Evolutionary conservation across 2,888 invertebrate genomes (phyloP).

Genomic region (Aradus depressus): DNA sequence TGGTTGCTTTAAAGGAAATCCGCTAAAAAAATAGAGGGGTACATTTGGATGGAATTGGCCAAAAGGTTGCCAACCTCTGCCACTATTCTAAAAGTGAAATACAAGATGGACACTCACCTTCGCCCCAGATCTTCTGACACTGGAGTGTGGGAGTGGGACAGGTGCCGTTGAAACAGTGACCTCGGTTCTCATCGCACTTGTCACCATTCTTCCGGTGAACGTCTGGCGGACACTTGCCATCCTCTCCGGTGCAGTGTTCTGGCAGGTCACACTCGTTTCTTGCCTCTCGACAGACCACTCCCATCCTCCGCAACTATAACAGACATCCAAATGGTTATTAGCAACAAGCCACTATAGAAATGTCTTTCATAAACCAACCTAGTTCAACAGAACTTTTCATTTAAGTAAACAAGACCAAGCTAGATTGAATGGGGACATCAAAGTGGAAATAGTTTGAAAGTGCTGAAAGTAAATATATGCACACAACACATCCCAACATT

Average conservation of each 20-base stretch:
- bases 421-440: too few relatives aligned
- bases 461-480: too few relatives aligned
- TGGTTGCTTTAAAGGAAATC: too few relatives aligned
- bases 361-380: too few relatives aligned
- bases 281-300: conserved; percentile 73
- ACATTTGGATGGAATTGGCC: too few relatives aligned
- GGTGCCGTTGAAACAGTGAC: conserved; percentile 79
- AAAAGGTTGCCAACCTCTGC: too few relatives aligned
- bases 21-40: too few relatives aligned
- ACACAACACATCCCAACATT: too few relatives aligned
- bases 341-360: too few relatives aligned
- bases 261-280: conserved; percentile 91
- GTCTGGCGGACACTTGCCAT: conserved; percentile 81
- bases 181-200: conserved; percentile 51
- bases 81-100: too few relatives aligned
- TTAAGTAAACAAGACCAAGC: not conserved
- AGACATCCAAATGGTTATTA: not conserved
- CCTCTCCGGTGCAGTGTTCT: conserved; percentile 81
- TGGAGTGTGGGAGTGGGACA: conserved; percentile 81
- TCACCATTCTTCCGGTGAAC: conserved; percentile 88
- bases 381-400: too few relatives aligned
- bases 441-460: too few relatives aligned
- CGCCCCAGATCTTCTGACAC: conserved; percentile 90
- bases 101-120: conserved; percentile 47
- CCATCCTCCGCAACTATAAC: conserved; percentile 56